Evolutionary conservation across 2,888 invertebrate genomes (phyloP), one percentile per base, ranked within the genome.

Genomic region (Pristionchus arcanus): DNA sequence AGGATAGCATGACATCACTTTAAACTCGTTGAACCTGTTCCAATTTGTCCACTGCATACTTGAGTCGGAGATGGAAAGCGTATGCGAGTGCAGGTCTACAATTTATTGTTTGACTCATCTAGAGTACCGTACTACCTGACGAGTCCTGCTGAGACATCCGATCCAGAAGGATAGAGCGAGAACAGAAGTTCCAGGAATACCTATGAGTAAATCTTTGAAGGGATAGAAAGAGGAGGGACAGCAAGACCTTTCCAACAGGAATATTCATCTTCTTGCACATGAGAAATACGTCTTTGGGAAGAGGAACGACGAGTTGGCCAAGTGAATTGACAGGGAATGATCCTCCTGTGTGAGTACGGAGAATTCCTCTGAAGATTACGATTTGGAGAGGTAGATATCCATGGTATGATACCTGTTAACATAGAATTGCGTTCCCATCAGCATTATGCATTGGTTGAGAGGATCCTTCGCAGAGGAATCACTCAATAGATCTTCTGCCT

Each of bases 191-290:
- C 53, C 55, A 88, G 74, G 74, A 88, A 74, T n/a, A 68, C 66
- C 87, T 85, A 55, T n/a, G 31, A 2, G 25, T 68, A 68, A n/a
- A 87, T 25, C 42, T 25, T 63, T 19, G 34, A 42, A 28, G 63
- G 37, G n/a, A 21, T 25, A 1, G 21, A 59, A 5, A 21, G 28
- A 31, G 25, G 34, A 15, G 37, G 7, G 42, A 49, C 9, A 7
- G 1, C 2, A 0, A 42, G 9, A 85, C 84, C 59, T 85, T 85
- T 85, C 84, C 84, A 15, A 59, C 84, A 31, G 84, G 84, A 4
- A 85, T 25, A 59, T 85, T 85, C 59, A 85, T 85, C 55, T 85
- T 85, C 84, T 85, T 85, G 59, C 84, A 85, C 84, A 85, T 85
- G 25, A 59, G 21, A 25, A 59, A 85, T 3, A 85, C 84, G 28